phyloP scores from a whole-genome alignment of 2,113 vertebrate genomes.

The Tachysurus vachellii region DNA sequence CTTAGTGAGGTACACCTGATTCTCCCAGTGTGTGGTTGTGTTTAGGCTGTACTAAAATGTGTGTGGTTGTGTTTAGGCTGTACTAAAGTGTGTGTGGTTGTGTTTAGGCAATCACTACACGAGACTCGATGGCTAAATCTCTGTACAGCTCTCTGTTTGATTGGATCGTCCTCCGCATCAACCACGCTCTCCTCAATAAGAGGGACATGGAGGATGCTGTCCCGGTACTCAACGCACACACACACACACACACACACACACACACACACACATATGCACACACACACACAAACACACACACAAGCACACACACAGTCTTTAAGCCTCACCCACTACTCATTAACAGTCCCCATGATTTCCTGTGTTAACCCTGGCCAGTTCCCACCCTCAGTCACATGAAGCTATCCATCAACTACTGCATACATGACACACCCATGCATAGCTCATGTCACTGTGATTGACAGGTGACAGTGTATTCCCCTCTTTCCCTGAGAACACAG shows the following conservation, averaged over 20 bases:
- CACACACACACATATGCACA: background rate
- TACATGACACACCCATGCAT: too few relatives aligned
- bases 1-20: constrained; percentile 78
- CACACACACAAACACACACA: background rate
- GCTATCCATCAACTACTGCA: too few relatives aligned
- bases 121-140: constrained; percentile 95
- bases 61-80: background rate
- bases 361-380: too few relatives aligned
- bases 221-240: constrained; percentile 72
- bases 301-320: background rate
- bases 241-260: background rate
- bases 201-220: constrained; percentile 90
- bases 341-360: too few relatives aligned
- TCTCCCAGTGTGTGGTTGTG: background rate
- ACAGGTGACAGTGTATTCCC: too few relatives aligned
- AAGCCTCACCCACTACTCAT: background rate
- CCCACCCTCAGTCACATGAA: too few relatives aligned
- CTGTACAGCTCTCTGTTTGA: constrained; percentile 92
- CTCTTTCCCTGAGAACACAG: too few relatives aligned
- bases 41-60: background rate
- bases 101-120: constrained; percentile 78
- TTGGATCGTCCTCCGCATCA: constrained; percentile 93
- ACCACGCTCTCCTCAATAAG: constrained; percentile 91
- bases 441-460: too few relatives aligned
- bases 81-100: background rate